Conservation (phyloP, 2,797 vertebrate genomes). For the Eulemur coronatus region DNA sequence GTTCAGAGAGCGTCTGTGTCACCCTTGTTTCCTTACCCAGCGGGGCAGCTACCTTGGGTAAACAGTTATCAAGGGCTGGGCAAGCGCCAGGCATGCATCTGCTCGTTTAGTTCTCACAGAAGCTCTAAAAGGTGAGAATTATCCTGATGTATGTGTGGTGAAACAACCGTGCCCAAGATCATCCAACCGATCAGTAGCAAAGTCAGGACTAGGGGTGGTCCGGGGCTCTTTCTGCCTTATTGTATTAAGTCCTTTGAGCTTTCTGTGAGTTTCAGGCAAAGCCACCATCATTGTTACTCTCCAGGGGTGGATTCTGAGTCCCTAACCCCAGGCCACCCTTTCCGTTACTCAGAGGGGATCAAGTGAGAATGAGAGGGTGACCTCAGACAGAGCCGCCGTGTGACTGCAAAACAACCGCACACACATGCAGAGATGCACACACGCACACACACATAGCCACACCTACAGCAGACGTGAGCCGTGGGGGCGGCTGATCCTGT, state of each 20-base stretch:
- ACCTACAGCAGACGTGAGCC: neutral
- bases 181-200: neutral
- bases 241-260: neutral
- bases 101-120: neutral
- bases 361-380: neutral
- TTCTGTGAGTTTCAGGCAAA: neutral
- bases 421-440: fast-evolving
- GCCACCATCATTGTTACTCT: neutral
- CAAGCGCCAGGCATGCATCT: neutral
- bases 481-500: too few relatives aligned
- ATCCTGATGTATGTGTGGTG: neutral
- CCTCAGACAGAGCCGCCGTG: neutral
- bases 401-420: neutral
- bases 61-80: too few relatives aligned
- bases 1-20: neutral
- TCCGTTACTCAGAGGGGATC: neutral
- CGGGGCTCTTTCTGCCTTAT: fast-evolving
- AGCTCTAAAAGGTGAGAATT: neutral
- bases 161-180: neutral
- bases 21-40: neutral
- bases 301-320: neutral
- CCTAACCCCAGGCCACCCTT: neutral
- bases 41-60: too few relatives aligned
- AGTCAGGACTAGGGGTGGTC: too few relatives aligned
- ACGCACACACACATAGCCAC: too few relatives aligned